Evolutionary conservation across 2,113 vertebrate species (phyloP), one percentile per base, ranked within the genome.

Genomic region (Paracanthobrama guichenoti): DNA sequence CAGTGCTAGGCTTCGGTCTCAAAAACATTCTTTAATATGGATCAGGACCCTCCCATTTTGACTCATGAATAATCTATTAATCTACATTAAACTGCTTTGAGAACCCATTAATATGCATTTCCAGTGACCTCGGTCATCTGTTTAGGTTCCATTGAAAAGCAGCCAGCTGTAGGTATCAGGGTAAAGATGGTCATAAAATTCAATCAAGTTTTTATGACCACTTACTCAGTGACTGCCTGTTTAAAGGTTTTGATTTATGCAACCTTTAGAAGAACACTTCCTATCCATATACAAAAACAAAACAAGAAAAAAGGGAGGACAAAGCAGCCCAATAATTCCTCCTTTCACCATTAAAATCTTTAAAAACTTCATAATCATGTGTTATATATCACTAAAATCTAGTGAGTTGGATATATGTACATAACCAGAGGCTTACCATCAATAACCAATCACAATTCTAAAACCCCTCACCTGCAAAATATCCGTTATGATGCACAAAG

Each of bases 71-170:
- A 90, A 91, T 91, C 88, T 77, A 85, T 85, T 85, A 87, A 82
- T 87, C 87, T 86, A 85, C 88, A 93, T 93, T 92, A 93, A 93
- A 93, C 88, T 85, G 90, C 86, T 93, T 93, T 93, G 88, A 94
- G 86, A 31, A 78, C 76, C 88, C 71, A 78, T 82, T 88, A 91
- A 90, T 89, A 84, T 88, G 86, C 85, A 89, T 89, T 90, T 88
- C 88, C 90, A 92, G 88, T 91, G 88, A 91, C 88, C 91, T 91
- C 90, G 85, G 87, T 92, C 91, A 91, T 92, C 72, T 89, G 89
- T 83, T 80, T 69, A 0, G 87, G 87, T 66, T 14, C 82, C 88
- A 91, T 91, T 93, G 91, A 93, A 87, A 88, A 81, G 92, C 90
- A 31, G 42, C 60, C 78, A 94, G 91, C 91, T 93, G 91, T 89